Base-by-base conservation (phyloP, 2,797 vertebrate species). In the Tapirus indicus region DNA sequence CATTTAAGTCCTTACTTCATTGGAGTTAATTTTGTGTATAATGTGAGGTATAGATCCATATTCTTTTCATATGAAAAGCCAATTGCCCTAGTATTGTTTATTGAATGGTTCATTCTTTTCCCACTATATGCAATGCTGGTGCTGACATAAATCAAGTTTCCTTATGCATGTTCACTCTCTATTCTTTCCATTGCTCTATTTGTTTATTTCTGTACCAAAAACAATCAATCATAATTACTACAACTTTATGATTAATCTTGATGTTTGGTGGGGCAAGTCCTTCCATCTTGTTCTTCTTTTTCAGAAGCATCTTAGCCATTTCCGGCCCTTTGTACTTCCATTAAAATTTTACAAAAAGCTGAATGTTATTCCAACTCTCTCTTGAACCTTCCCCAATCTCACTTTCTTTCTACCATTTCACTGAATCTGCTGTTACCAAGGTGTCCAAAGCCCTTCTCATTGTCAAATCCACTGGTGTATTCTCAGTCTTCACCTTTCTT, bases 181-280 rank as follows among this genome's bases (percentile, higher is more conserved):
- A 16, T 32, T 86, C 52, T 60, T 84, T 66, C 56, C 64, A 47
- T 54, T 62, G 54, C 35, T 93, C 79, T 35, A 23, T 32, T 32
- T 91, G n/a, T 78, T 78, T 49, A 23, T 88, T 92, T 87, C 47
- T 91, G 69, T 20, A 91, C 47, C n/a, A 5, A 77, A 95, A n/a
- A 69, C 56, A 87, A 91, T 58, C 4, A 32, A 77, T 80, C 49
- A 77, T 62, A 87, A 82, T 87, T 77, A 77, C 54, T 83, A 32
- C n/a, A 25, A 66, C 38, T 52, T 95, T 75, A 62, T 49, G 72
- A 62, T 71, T 77, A 64, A 64, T 44, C 49, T 82, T 60, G n/a
- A 74, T 85, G 56, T 68, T 38, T 58, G 79, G 6, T 44, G 54
- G 29, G 25, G 74, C 35, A 77, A 68, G 10, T 25, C 27, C 35